A percentile compares a stretch with the other conserved stretches of the same genome.
Evolutionary conservation across 2,888 invertebrate genomes (phyloP).

Genomic region (Frankliniella fusca): DNA sequence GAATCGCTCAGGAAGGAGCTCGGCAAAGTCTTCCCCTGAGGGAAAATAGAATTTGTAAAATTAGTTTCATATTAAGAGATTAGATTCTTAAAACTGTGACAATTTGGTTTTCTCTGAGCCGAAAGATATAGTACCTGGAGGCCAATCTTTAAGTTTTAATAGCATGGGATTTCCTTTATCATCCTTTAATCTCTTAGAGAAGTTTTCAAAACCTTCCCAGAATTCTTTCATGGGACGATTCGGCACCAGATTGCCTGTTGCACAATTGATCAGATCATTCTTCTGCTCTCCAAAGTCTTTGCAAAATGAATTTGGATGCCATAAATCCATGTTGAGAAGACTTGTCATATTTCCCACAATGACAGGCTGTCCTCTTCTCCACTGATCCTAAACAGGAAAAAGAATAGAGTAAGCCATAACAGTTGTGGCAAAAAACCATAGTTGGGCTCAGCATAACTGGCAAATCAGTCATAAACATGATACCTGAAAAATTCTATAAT

Average conservation of each 20-base stretch:
- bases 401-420: not conserved
- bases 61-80: not conserved
- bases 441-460: not conserved
- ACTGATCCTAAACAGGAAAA: conserved; percentile 63
- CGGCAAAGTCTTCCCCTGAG: conserved; percentile 64
- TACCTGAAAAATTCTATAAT: conserved; percentile 74
- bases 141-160: conserved; percentile 93
- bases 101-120: conserved; percentile 38
- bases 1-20: conserved; percentile 55
- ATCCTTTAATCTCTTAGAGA: conserved; percentile 72
- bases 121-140: conserved; percentile 61
- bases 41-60: not conserved
- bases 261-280: conserved; percentile 88
- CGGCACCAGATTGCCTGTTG: conserved; percentile 80
- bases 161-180: conserved; percentile 80
- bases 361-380: conserved; percentile 89
- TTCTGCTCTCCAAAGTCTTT: conserved; percentile 85
- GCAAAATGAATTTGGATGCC: conserved; percentile 86
- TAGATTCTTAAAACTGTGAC: conserved; percentile 36
- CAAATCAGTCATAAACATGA: conserved; percentile 13
- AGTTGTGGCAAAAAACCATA: not conserved
- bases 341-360: conserved; percentile 82
- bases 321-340: conserved; percentile 69
- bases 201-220: conserved; percentile 93
- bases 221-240: conserved; percentile 87